These are phyloP conservation scores for Salvelinus namaycush DNA, from an alignment of 2,113 vertebrate species.

Conservation along the genomic window DNA sequence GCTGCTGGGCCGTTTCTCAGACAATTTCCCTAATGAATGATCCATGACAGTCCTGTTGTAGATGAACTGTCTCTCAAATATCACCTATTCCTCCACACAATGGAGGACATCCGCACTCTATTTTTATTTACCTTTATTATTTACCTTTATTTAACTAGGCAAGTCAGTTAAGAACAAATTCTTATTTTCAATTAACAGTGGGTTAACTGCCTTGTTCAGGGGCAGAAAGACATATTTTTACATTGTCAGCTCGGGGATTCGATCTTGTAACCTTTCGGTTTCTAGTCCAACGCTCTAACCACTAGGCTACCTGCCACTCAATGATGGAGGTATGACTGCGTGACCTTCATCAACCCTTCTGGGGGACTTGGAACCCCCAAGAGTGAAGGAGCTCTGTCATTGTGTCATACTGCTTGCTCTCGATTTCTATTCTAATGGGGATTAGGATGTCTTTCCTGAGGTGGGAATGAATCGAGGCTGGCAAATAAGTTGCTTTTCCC, in stretches of 20 bases:
- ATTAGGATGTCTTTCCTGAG: background rate
- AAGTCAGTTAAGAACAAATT: too few species aligned
- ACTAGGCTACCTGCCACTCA: too few species aligned
- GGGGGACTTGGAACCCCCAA: constrained; percentile 9
- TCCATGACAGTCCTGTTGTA: constrained; percentile 48
- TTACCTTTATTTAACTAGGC: too few species aligned
- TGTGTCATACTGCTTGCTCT: background rate
- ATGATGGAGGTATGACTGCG: constrained; percentile 37
- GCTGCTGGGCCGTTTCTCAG: background rate
- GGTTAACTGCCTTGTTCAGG: too few species aligned
- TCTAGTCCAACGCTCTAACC: too few species aligned
- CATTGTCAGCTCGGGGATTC: too few species aligned
- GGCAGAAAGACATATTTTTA: too few species aligned
- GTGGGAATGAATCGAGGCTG: constrained; percentile 8
- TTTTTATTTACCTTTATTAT: too few species aligned
- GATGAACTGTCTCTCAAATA: constrained; percentile 62
- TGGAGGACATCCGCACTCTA: too few species aligned
- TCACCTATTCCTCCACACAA: constrained; percentile 41
- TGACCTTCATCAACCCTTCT: constrained; percentile 40
- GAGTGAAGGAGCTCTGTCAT: background rate
- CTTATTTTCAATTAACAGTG: too few species aligned
- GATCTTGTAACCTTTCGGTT: too few species aligned
- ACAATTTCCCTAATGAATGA: constrained; percentile 64
- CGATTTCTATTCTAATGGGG: background rate
- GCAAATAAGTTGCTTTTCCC: constrained; percentile 11